Evolutionary conservation across 2,797 vertebrate genomes (phyloP).

Genomic region (Catamblyrhynchus diadema): DNA sequence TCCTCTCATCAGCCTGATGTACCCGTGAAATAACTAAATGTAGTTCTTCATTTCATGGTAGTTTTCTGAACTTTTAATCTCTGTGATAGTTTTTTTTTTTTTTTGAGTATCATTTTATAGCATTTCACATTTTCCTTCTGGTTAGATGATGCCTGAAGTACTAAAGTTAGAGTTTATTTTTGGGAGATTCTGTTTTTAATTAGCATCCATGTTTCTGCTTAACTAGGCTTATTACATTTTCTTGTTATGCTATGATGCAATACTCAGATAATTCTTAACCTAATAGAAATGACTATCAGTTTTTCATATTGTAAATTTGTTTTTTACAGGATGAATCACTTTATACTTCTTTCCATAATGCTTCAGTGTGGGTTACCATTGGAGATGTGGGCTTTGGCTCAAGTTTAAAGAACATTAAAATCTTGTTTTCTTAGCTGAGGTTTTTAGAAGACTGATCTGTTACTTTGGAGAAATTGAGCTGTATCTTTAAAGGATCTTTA

Average conservation of each 20-base stretch:
- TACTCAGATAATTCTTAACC: not conserved
- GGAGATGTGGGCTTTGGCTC: not conserved
- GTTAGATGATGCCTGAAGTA: not conserved
- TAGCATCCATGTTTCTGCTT: not conserved
- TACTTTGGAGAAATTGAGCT: not conserved
- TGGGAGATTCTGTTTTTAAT: constrained; percentile 25
- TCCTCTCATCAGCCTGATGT: not conserved
- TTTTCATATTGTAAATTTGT: not conserved
- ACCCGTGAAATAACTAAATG: not conserved
- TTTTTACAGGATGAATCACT: not conserved
- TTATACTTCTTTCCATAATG: not conserved
- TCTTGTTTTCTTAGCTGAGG: not conserved
- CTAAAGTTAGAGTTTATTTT: not conserved
- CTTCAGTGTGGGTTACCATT: not conserved
- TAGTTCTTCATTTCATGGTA: not conserved
- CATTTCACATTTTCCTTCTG: not conserved
- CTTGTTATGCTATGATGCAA: not conserved
- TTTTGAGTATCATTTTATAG: not conserved
- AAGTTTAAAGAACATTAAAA: not conserved
- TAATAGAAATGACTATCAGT: not conserved
- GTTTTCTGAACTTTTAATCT: not conserved
- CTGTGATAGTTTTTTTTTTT: not conserved
- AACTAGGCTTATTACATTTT: constrained; percentile 25
- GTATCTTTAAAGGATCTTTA: not conserved
- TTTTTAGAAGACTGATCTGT: not conserved